These are phyloP conservation scores for Trissonchulus sp. DNA, from an alignment of 2,888 invertebrate species.

Conservation along the genomic window DNA sequence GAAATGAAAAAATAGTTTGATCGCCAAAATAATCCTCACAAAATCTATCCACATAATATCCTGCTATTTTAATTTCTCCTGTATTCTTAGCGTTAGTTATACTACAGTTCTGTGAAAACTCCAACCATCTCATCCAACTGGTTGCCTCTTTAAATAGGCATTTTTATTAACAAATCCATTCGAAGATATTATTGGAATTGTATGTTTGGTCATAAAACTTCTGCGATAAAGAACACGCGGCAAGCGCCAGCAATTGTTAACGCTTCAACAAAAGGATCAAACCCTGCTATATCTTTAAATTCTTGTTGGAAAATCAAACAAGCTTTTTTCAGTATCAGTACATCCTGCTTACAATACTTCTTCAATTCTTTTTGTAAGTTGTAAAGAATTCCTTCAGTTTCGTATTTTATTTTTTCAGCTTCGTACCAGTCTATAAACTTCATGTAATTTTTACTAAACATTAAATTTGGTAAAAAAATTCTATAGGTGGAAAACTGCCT, in stretches of 20 bases:
- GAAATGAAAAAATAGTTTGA: background rate
- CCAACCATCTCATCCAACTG: no score
- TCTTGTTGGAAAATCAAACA: background rate
- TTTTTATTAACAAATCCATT: no score
- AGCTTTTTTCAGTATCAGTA: no score
- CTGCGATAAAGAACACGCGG: background rate
- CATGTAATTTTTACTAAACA: background rate
- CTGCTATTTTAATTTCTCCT: no score
- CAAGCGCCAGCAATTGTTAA: background rate
- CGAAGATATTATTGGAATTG: background rate
- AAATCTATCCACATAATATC: no score
- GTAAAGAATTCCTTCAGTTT: no score
- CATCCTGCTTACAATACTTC: background rate
- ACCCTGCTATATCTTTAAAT: background rate
- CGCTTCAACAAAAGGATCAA: no score
- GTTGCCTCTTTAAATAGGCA: background rate
- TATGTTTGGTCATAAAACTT: background rate
- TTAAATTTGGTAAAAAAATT: conserved; percentile 6
- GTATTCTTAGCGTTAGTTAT: no score
- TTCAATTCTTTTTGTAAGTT: no score
- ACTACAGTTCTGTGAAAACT: no score
- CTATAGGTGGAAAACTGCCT: background rate
- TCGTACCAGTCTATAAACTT: background rate
- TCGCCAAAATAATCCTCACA: no score
- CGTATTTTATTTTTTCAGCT: no score